A percentile compares a stretch with the other conserved stretches of the same genome.
These are phyloP conservation scores for Brachystomella parvula DNA, from an alignment of 1,140 invertebrate species.

Conservation along the genomic window DNA sequence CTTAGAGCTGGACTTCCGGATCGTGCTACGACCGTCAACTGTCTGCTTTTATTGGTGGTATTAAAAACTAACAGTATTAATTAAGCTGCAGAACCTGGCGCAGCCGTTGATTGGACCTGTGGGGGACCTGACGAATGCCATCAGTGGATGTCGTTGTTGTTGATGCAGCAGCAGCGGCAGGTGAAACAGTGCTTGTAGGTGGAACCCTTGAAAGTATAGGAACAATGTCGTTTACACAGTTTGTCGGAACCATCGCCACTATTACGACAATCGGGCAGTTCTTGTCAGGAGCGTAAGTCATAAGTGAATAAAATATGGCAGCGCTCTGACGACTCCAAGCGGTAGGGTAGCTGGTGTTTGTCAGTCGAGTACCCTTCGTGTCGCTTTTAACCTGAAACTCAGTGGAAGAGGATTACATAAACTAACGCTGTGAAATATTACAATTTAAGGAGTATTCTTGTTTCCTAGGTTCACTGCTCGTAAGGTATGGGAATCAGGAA, in stretches of 20 bases:
- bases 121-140: background rate
- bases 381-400: background rate
- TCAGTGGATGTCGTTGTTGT: background rate
- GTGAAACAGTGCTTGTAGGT: background rate
- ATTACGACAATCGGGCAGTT: slow-evolving; percentile 61
- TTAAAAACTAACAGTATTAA: background rate
- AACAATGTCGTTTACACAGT: slow-evolving; percentile 42
- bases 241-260: slow-evolving; percentile 54
- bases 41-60: too few relatives aligned
- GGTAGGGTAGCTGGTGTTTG: too few relatives aligned
- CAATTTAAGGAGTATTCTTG: too few relatives aligned
- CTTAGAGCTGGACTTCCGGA: too few relatives aligned
- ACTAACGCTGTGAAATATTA: background rate
- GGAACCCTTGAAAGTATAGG: background rate
- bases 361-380: too few relatives aligned
- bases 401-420: background rate
- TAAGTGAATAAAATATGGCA: slow-evolving; percentile 7
- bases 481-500: slow-evolving; percentile 26
- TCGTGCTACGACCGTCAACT: too few relatives aligned
- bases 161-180: slow-evolving; percentile 7
- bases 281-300: slow-evolving; percentile 57
- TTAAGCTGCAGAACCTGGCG: background rate
- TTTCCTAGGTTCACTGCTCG: slow-evolving; percentile 29
- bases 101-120: background rate
- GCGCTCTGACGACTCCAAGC: background rate